These are phyloP conservation scores for Callitettix versicolor DNA, from an alignment of 1,140 invertebrate genomes.

Conservation along the genomic window DNA sequence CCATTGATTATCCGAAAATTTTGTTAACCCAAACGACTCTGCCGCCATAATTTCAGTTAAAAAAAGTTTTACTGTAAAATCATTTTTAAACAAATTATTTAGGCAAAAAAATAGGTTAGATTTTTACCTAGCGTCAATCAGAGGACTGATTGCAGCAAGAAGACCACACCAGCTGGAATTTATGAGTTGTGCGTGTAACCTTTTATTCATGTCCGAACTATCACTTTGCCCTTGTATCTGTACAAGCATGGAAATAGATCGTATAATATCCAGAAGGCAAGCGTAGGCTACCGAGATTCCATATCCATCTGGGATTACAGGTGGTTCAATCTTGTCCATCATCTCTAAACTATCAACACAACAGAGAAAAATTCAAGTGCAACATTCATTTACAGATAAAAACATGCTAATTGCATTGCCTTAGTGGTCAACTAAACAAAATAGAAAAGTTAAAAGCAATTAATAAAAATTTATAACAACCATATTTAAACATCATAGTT, in stretches of 20 bases:
- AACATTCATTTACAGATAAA: constrained; percentile 12
- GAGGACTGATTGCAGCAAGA: constrained; percentile 76
- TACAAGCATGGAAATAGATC: constrained; percentile 61
- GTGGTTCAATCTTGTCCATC: constrained; percentile 90
- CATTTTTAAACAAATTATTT: too few relatives aligned
- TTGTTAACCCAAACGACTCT: too few relatives aligned
- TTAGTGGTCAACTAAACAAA: too few relatives aligned
- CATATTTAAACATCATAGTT: too few relatives aligned
- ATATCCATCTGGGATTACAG: constrained; percentile 85
- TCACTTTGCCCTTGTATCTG: constrained; percentile 33
- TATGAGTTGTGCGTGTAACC: constrained; percentile 65
- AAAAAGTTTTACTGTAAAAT: too few relatives aligned
- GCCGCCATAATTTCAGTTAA: too few relatives aligned
- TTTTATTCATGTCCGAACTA: constrained; percentile 36
- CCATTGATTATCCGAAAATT: too few relatives aligned
- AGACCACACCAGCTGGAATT: constrained; percentile 93
- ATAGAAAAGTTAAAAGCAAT: too few relatives aligned
- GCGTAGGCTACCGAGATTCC: constrained; percentile 90
- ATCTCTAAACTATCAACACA: constrained; percentile 71
- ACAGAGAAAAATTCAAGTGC: not conserved
- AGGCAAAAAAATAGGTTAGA: too few relatives aligned
- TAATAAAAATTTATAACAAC: too few relatives aligned
- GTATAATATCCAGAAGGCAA: constrained; percentile 78
- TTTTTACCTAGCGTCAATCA: constrained; percentile 78
- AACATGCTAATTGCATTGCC: too few relatives aligned